These are phyloP conservation scores for Ranitomeya imitator DNA, from an alignment of 2,113 vertebrate genomes.

Conservation along the genomic window DNA sequence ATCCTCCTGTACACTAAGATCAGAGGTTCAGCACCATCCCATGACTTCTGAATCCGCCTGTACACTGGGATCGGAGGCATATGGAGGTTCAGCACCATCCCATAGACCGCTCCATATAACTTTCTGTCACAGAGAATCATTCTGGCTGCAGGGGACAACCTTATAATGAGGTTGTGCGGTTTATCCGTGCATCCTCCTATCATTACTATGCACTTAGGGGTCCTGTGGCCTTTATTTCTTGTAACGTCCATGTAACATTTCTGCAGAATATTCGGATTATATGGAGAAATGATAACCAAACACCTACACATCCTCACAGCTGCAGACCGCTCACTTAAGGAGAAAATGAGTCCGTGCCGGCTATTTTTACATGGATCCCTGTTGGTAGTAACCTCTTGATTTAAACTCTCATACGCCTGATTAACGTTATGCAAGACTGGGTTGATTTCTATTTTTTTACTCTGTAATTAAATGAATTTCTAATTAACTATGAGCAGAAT, in stretches of 20 bases:
- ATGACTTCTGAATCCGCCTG: too few relatives aligned
- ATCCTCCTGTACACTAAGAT: too few relatives aligned
- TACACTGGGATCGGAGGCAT: too few relatives aligned
- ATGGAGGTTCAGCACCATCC: too few relatives aligned
- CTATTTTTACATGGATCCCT: constrained; percentile 50
- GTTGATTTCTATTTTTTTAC: constrained; percentile 35
- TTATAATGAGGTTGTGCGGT: too few relatives aligned
- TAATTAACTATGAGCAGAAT: constrained; percentile 49
- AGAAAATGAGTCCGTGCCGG: constrained; percentile 24
- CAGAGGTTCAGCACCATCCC: too few relatives aligned
- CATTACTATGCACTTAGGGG: neutral
- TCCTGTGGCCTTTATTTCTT: neutral
- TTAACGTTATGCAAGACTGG: constrained; percentile 39
- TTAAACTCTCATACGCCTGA: constrained; percentile 47
- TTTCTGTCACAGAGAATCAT: too few relatives aligned
- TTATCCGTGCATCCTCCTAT: too few relatives aligned
- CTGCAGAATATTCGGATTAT: neutral
- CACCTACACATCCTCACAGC: constrained; percentile 43
- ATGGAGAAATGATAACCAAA: constrained; percentile 28
- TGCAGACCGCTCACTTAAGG: neutral
- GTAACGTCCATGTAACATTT: neutral
- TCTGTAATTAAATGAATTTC: constrained; percentile 54
- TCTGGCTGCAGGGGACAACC: too few relatives aligned
- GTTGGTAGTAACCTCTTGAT: constrained; percentile 51
- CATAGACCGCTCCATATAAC: too few relatives aligned